phyloP scores from a whole-genome alignment of 2,797 vertebrate genomes.

The Macropus fuliginosus region DNA sequence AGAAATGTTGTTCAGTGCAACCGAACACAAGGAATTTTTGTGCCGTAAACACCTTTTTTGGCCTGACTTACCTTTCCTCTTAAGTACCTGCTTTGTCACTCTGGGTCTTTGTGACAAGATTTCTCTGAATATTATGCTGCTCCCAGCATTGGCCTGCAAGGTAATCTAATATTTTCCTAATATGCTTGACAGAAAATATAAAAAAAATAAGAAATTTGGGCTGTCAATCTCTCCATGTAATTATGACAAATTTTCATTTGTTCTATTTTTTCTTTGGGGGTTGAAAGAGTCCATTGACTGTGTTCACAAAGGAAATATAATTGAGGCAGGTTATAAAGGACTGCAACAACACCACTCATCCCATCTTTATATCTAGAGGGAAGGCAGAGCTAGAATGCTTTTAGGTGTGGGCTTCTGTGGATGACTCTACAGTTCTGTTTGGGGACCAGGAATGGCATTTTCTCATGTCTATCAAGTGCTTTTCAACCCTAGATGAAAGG shows the following conservation, averaged over 20 bases:
- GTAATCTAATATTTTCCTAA: not conserved
- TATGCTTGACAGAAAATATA: not conserved
- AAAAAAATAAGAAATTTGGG: not conserved
- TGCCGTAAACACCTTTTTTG: not conserved
- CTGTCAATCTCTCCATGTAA: not conserved
- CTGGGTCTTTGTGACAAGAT: not conserved
- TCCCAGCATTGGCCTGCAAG: not conserved
- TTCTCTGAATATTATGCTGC: not conserved
- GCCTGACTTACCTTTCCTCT: not conserved
- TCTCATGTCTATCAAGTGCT: not conserved
- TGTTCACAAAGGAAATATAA: not conserved
- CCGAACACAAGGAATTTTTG: not conserved
- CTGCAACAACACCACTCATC: not conserved
- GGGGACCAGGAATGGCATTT: not conserved
- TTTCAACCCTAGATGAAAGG: slow-evolving; percentile 14
- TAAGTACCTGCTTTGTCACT: not conserved
- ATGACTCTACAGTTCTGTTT: not conserved
- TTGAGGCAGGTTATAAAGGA: not conserved
- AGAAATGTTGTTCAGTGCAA: not conserved
- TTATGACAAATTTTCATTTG: not conserved
- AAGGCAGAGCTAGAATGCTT: not conserved
- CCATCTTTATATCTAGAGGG: not conserved
- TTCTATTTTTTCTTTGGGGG: not conserved
- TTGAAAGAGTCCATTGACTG: not conserved
- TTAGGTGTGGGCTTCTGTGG: not conserved